A percentile compares a stretch with the other conserved stretches of the same genome.
These are phyloP conservation scores for Sinella curviseta DNA, from an alignment of 1,140 invertebrate genomes.

Conservation along the genomic window DNA sequence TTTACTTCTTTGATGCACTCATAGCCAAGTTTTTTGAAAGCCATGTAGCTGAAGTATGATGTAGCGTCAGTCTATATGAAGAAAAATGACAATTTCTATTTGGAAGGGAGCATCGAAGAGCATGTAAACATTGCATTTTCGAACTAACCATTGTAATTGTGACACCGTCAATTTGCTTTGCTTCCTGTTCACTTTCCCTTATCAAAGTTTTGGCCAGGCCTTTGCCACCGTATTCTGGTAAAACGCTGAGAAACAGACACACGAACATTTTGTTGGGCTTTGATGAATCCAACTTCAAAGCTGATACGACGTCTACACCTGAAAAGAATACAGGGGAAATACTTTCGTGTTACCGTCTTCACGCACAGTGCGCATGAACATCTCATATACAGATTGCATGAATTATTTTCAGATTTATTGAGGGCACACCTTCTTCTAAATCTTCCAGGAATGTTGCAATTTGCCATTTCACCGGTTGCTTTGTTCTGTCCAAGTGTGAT, in stretches of 20 bases:
- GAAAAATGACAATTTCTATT: neutral
- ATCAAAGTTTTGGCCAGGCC: constrained; percentile 9
- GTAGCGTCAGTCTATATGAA: constrained; percentile 11
- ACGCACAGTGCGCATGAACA: no score
- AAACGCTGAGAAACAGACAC: constrained; percentile 15
- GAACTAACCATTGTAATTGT: constrained; percentile 16
- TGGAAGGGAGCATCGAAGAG: no score
- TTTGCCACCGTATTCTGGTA: neutral
- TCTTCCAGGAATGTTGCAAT: constrained; percentile 28
- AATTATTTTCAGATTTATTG: no score
- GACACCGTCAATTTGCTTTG: neutral
- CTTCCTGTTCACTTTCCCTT: constrained; percentile 4
- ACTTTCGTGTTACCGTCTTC: no score
- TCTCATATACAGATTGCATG: no score
- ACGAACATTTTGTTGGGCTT: neutral
- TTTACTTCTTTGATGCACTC: constrained; percentile 14
- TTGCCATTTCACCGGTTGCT: constrained; percentile 13
- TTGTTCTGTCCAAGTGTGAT: neutral
- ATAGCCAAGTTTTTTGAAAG: constrained; percentile 2
- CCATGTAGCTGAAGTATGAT: constrained; percentile 22
- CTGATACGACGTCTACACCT: neutral
- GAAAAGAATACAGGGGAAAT: neutral
- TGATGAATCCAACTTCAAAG: neutral
- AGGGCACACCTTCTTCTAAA: constrained; percentile 12
- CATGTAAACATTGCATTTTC: no score